A percentile compares a stretch with the other conserved stretches of the same genome.
These are phyloP conservation scores for Indicator indicator DNA, from an alignment of 2,113 vertebrate species.

Conservation along the genomic window DNA sequence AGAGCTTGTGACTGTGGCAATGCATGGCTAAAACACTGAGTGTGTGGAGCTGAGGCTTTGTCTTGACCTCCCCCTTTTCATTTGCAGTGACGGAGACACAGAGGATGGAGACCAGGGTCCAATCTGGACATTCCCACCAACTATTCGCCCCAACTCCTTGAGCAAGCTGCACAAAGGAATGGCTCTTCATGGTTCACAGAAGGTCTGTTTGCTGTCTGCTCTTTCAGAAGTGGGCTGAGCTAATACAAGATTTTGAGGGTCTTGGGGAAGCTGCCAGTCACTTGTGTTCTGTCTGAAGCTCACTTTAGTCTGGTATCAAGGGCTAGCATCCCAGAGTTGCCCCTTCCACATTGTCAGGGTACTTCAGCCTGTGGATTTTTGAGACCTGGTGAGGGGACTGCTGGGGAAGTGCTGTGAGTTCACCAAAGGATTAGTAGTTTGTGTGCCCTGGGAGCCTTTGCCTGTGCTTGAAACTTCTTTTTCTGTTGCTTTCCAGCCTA, in stretches of 20 bases:
- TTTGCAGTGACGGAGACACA: slow-evolving; percentile 86
- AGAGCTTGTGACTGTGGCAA: not conserved
- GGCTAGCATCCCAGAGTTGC: not conserved
- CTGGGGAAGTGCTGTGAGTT: not conserved
- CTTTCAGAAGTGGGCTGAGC: not conserved
- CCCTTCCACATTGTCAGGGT: not conserved
- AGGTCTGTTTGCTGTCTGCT: slow-evolving; percentile 63
- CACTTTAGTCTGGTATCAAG: not conserved
- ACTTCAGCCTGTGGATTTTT: not conserved
- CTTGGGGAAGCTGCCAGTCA: not conserved
- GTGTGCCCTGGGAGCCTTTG: not conserved
- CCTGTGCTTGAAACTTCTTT: not conserved
- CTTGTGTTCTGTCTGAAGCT: not conserved
- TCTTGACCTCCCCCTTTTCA: not conserved
- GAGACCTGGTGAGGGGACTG: not conserved
- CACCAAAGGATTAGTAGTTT: not conserved
- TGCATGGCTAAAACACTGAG: rapidly evolving
- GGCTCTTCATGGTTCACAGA: slow-evolving; percentile 84
- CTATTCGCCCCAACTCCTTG: slow-evolving; percentile 88
- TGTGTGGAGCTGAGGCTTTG: not conserved
- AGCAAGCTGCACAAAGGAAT: slow-evolving; percentile 90
- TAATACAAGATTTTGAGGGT: not conserved
- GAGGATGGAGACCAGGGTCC: slow-evolving; percentile 89
- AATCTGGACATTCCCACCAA: slow-evolving; percentile 94
- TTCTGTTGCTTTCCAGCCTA: slow-evolving; percentile 46